Evolutionary conservation across 2,888 invertebrate species (phyloP), one percentile per base, ranked within the genome.

Genomic region (Bugulina stolonifera): DNA sequence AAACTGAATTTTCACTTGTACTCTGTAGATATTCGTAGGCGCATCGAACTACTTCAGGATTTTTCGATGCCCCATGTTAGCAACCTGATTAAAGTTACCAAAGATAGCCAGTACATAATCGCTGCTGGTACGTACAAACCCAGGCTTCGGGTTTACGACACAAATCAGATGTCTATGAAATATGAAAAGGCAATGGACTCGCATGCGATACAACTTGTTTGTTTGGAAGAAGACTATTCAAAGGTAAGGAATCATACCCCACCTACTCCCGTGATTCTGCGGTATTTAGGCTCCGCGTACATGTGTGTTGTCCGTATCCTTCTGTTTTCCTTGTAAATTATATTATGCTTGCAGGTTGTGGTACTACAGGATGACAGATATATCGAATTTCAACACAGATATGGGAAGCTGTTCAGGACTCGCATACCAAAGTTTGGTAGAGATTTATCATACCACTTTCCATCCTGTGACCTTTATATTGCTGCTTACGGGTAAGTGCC

Each of bases 41-140:
- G 95, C 80, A 94, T 99, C 78, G 94, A 98, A 85, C 89, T 99
- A 57, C 93, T 99, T 76, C 99, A 99, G 86, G 99, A 99, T 82
- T 99, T 99, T 88, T 94, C 96, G 78, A 99, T 99, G 99, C 98
- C 99, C 34, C 93, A 91, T 70, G 89, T 98, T 0, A 94, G 95
- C 81, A 91, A 91, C 25, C 89, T 89, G 71, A 88, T 99, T 32
- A 88, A 89, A 79, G 88, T 93, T 75, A 93, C 97, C 10, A 90
- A 89, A 77, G 97, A 99, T 87, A 92, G 93, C 25, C 91, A 96
- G 76, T 96, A 92, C 81, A 90, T 99, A 75, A 87, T 96, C 81
- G 92, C 93, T 0, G 91, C 96, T 52, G 87, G 87, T n/a, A 82
- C 85, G 2, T 99, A 99, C 83, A 99, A 99, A 82, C 99, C 99